phyloP scores from a whole-genome alignment of 2,113 vertebrate genomes.

The Gallinago paraguaiae region DNA sequence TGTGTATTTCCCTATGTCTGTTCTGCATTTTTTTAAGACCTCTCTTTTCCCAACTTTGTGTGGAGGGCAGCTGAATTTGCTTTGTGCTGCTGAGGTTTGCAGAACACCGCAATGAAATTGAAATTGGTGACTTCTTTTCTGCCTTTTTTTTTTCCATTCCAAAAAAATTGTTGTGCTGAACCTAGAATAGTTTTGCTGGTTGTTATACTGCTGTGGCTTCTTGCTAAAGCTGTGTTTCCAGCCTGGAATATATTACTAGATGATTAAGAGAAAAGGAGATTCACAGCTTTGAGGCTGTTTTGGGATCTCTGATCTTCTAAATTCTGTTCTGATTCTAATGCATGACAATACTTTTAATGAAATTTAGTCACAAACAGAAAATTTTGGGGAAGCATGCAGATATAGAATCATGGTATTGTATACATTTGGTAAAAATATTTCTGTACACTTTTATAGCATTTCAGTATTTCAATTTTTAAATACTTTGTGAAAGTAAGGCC shows the following conservation, averaged over 20 bases:
- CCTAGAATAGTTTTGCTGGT: conserved; percentile 37
- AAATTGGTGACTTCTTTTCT: conserved; percentile 26
- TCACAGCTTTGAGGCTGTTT: not conserved
- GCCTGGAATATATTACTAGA: conserved; percentile 20
- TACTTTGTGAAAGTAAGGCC: not conserved
- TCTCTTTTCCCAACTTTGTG: not conserved
- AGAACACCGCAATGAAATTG: not conserved
- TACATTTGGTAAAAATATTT: not conserved
- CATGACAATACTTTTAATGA: not conserved
- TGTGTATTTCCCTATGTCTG: not conserved
- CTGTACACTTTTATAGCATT: not conserved
- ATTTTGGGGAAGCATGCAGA: not conserved
- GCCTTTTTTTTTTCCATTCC: not conserved
- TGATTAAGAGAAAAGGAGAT: conserved; percentile 4
- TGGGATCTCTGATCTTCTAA: not conserved
- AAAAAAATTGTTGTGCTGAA: conserved; percentile 6
- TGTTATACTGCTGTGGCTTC: conserved; percentile 33
- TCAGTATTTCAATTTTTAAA: not conserved
- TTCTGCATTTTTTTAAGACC: not conserved
- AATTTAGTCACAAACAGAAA: not conserved
- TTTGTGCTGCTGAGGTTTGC: conserved; percentile 50
- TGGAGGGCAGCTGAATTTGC: conserved; percentile 11
- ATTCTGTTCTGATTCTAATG: not conserved
- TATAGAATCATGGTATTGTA: not conserved
- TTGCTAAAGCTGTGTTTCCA: conserved; percentile 31